A percentile compares a stretch with the other conserved stretches of the same genome.
Evolutionary conservation across 2,113 vertebrate genomes (phyloP).

Genomic region (Clarias magur): DNA sequence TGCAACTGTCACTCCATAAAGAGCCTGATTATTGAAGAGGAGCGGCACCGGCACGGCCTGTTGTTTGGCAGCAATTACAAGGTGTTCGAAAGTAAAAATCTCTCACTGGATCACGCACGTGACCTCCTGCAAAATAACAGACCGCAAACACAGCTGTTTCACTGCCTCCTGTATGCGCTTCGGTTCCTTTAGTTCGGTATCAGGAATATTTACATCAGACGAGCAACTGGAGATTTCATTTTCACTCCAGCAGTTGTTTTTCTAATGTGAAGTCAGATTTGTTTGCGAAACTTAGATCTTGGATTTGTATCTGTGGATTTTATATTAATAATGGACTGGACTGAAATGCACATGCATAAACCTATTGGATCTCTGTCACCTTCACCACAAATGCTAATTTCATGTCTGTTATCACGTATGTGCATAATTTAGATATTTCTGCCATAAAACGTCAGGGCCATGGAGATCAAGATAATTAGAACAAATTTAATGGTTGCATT

Average conservation of each 20-base stretch:
- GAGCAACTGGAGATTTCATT: not conserved
- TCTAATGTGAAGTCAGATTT: not conserved
- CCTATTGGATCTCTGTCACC: constrained; percentile 5
- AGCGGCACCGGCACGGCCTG: constrained; percentile 57
- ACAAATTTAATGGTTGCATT: constrained; percentile 63
- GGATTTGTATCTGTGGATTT: not conserved
- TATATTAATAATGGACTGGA: not conserved
- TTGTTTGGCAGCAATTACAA: constrained; percentile 66
- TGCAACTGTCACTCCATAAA: constrained; percentile 78
- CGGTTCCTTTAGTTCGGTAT: not conserved
- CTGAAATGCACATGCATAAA: not conserved
- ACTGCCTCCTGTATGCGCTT: not conserved
- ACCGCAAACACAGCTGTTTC: constrained; percentile 21
- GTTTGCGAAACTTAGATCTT: not conserved
- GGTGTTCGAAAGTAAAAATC: constrained; percentile 32
- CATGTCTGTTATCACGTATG: constrained; percentile 28
- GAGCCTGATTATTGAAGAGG: constrained; percentile 62
- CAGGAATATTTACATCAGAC: not conserved
- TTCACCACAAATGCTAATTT: not conserved
- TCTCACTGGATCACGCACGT: not conserved
- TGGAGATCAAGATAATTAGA: constrained; percentile 65
- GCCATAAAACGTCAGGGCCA: constrained; percentile 43
- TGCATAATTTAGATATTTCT: constrained; percentile 48
- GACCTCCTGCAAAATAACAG: constrained; percentile 25
- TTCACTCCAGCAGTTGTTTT: not conserved